Evolutionary conservation across 2,888 invertebrate genomes (phyloP), one percentile per base, ranked within the genome.

Genomic region (Dendrolimus houi): DNA sequence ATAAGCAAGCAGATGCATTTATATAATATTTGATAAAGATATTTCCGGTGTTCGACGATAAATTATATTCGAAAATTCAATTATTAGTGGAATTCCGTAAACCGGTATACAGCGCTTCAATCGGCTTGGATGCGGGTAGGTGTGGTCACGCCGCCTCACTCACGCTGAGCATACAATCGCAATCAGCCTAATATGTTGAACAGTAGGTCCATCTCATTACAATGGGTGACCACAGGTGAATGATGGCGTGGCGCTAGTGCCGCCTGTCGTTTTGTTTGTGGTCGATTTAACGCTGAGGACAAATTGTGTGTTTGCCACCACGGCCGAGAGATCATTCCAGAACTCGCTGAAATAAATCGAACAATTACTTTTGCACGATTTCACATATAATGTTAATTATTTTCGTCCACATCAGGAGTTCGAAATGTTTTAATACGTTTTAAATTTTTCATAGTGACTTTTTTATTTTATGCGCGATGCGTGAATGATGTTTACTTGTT

Each of bases 181-280:
- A 87, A 88, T 88, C 88, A 87, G 85, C 82, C 86, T 88, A 88
- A 88, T 88, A 88, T 87, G 88, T 84, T 86, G 83, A 82, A 86
- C 82, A 82, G 86, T 84, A 80, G 85, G 83, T 84, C 81, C 85
- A 89, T 89, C 90, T 90, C 90, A 90, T 90, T 90, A 90, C 83
- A 86, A 85, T 86, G 84, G 85, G 71, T 76, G 83, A 90, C 88
- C 90, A 81, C 90, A 89, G 88, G 85, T 87, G 90, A 90, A 83
- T 85, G 87, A 89, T 87, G 90, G 85, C 77, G 78, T 72, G 75
- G 75, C 77, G 72, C 74, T 74, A 74, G 75, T 73, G 77, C 79
- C 72, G 72, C 71, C 74, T 74, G 74, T 76, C 85, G 85, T 87
- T 90, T 89, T 89, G 89, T 90, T 89, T 88, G 90, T 78, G 90